Conservation (phyloP, 2,888 invertebrate species). For the Drosophila peninsularis region DNA sequence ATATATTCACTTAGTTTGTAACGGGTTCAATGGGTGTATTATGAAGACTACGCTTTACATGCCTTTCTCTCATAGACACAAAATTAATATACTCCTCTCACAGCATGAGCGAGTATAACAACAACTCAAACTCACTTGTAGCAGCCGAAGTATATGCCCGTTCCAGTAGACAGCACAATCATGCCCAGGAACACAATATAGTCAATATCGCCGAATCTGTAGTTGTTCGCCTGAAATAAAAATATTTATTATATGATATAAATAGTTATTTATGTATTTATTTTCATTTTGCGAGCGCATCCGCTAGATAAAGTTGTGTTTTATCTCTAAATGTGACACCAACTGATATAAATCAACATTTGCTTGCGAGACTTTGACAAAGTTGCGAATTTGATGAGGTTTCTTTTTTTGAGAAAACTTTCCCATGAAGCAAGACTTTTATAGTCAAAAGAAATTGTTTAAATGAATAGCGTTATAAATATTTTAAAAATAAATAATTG, state of each 20-base stretch:
- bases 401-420: neutral
- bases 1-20: too few species aligned
- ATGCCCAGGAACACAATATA: constrained; percentile 90
- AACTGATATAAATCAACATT: constrained; percentile 5
- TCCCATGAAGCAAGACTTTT: neutral
- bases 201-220: constrained; percentile 85
- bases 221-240: constrained; percentile 45
- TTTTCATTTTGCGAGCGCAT: neutral
- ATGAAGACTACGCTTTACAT: too few species aligned
- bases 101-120: neutral
- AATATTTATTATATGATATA: constrained; percentile 15
- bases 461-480: neutral
- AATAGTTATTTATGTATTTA: neutral
- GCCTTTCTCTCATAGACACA: neutral
- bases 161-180: constrained; percentile 89
- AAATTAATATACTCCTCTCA: neutral
- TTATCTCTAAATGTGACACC: constrained; percentile 22
- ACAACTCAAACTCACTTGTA: constrained; percentile 70
- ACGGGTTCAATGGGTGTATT: too few species aligned
- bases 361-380: neutral
- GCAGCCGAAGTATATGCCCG: constrained; percentile 89
- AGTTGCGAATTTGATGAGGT: neutral
- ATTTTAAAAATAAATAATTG: neutral
- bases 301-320: neutral
- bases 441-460: neutral